Conservation (phyloP, 2,113 vertebrate genomes). For the Kobus ellipsiprymnus region DNA sequence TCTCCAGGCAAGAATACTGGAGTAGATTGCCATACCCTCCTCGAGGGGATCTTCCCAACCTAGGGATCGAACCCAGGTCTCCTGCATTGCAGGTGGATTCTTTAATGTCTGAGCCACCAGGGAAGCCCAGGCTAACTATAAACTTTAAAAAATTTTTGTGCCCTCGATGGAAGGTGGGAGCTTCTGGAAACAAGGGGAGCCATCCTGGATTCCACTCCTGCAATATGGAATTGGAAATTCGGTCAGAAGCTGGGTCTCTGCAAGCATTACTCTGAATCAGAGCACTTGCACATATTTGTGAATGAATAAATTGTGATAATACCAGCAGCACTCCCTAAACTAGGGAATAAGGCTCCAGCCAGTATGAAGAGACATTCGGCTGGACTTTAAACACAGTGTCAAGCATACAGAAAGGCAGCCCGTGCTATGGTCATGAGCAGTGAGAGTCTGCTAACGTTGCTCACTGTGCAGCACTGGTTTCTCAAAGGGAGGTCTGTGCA, state of each 20-base stretch:
- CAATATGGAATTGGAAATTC: background rate
- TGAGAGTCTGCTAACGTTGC: background rate
- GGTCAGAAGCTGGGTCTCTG: background rate
- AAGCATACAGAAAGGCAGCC: background rate
- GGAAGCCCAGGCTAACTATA: background rate
- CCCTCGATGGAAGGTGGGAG: background rate
- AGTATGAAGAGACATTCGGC: background rate
- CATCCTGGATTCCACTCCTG: background rate
- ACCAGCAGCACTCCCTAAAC: background rate
- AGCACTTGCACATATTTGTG: background rate
- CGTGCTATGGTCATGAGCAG: background rate
- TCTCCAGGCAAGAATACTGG: background rate
- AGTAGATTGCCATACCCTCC: background rate
- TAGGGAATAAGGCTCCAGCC: background rate
- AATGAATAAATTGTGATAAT: background rate
- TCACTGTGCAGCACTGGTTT: background rate
- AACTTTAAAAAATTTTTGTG: background rate
- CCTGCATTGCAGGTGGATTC: background rate
- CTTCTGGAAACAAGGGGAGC: background rate
- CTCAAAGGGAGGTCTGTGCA: background rate
- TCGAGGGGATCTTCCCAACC: background rate
- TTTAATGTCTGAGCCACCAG: background rate
- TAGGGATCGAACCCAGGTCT: background rate
- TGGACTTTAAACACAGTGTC: background rate
- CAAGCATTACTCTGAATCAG: background rate